Base-by-base conservation (phyloP, 2,113 vertebrate species). In the Rattus rattus region DNA sequence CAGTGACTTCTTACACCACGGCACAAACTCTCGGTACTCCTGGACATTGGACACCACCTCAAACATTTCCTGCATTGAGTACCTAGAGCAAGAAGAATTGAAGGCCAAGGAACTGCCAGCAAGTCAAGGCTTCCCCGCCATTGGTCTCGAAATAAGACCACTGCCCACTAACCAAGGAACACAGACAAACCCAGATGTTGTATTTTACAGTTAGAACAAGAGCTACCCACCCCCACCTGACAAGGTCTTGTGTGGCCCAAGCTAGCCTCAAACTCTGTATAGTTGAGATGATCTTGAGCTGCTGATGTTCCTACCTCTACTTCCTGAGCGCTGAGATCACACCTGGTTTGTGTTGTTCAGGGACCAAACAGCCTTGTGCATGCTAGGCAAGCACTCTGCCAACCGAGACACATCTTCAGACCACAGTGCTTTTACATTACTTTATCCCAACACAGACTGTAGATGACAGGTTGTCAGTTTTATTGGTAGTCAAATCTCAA, bases 21-120 rank as follows among this genome's bases (percentile, higher is more conserved):
- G 99, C 89, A 99, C 99, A 79, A 99, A 99, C 94, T 98, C 98
- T 75, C 99, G 99, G 98, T 99, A 99, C 14, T 99, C 99, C n/a
- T 99, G 99, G 65, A 99, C 99, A 11, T 99, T 99, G 97, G 99
- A 97, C 73, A 99, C 99, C 52, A 99, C 99, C 2, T 99, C 99
- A 9, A 99, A 99, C 99, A 99, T 99, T 97, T 99, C 99, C 98
- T 99, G 99, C 99, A 99, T 99, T 56, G 99, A 99, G 97, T 98
- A 99, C 95, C 99, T 99, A 97, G 75, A 67, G 28, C 30, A 77
- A n/a, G 4, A 61, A 61, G 92, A 90, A 54, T 70, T 39, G 1
- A 49, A 97, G 79, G 87, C 92, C 96, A 87, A 91, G 87, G 80
- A 81, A 81, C 67, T 96, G 75, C 94, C 92, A 67, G 33, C 65